Evolutionary conservation across 2,888 invertebrate species (phyloP), one percentile per base, ranked within the genome.

Genomic region (Colostygia pectinataria): DNA sequence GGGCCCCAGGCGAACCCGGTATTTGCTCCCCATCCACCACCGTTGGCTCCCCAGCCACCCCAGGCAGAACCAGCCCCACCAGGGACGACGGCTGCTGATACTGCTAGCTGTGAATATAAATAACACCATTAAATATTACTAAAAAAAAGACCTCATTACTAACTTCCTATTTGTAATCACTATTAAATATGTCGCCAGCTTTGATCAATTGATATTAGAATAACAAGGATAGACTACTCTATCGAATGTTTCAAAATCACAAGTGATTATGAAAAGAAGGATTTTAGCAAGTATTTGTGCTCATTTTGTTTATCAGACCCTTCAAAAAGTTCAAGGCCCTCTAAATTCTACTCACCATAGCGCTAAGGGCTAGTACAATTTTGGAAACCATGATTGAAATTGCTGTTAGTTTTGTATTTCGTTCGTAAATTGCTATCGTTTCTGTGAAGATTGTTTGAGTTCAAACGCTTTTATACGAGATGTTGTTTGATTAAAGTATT

Each of bases 311-410:
- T n/a, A n/a, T n/a, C n/a, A 3, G 13, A 14, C 31, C 4, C 2
- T 20, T 23, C 7, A 9, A 12, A 15, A 46, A 31, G 40, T 43
- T 38, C 5, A 31, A 50, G 20, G n/a, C 0, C 4, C 6, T 23
- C 12, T 10, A n/a, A 45, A 48, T 38, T 47, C 39, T 13, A 81
- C 89, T 83, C 65, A 89, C 89, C 82, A 83, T 47, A 45, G 76
- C 56, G 55, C 80, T 79, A 57, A 87, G 60, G 31, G 70, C 71
- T 31, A 87, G 45, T 51, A 80, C 51, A 54, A 81, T 61, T 65
- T 84, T 85, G 46, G 80, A 78, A 64, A 71, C 77, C 89, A 90
- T 89, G 41, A 66, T 79, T 69, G 36, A 43, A 54, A 31, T 51
- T 29, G 34, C n/a, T 44, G 38, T 25, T 59, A 46, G 55, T 44